Base-by-base conservation (phyloP, 2,113 vertebrate genomes). In the Narcine bancroftii region DNA sequence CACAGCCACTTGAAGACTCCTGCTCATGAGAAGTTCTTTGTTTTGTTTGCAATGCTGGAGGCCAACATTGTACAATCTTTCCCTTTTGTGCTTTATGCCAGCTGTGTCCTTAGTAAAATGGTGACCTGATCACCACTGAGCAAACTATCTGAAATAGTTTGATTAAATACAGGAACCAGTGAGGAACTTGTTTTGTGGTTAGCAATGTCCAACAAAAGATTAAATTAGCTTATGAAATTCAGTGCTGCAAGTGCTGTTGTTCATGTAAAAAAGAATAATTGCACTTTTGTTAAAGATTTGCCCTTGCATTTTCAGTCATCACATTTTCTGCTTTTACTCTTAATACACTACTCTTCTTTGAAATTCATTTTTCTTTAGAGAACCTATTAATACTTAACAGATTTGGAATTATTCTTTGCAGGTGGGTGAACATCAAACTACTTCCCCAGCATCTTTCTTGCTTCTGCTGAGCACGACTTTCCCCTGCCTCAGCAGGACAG, bases 101-200 rank as follows among this genome's bases (percentile, higher is more conserved):
- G 87, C 87, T 91, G 19, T 91, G 65, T 69, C 89, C 24, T 71
- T 69, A 69, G 63, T 45, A 45, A 65, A 91, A 65, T 26, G 29
- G 29, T 91, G 65, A 33, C 63, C 36, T 91, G 36, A 5, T 45
- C 42, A 47, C 24, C 9, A 7, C 39, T 47, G 39, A 69, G 89
- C 65, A 69, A 89, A 47, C 24, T 6, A 45, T 89, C 56, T 21
- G 56, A 21, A 13, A 9, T 7, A 21, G 33, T 19, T 33, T 6
- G 45, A 47, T 83, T 2, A 26, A 47, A 26, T n/a, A 83, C 45
- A 50, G 42, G 47, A 83, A 83, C 24, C 45, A 53, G 26, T 53
- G 79, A 83, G 24, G 29, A 42, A 7, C 60, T 60, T 66, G 36
- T 36, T 36, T 19, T 33, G 10, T n/a, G n/a, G 33, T 4, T 89